These are phyloP conservation scores for Abscondita cerata DNA, from an alignment of 2,888 invertebrate species.

Conservation along the genomic window DNA sequence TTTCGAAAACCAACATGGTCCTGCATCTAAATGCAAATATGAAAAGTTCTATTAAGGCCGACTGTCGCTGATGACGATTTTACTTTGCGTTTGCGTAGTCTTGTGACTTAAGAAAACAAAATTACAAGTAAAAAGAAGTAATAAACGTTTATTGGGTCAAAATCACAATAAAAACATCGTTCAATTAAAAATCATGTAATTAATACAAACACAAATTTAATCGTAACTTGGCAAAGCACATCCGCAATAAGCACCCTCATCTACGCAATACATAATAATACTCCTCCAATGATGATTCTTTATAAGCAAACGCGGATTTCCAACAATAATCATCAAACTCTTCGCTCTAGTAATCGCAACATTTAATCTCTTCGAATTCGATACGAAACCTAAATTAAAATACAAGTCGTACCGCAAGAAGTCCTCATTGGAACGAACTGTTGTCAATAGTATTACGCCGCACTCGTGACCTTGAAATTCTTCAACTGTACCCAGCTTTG, in stretches of 20 bases:
- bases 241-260: slow-evolving; percentile 72
- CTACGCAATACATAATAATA: slow-evolving; percentile 68
- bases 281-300: slow-evolving; percentile 73
- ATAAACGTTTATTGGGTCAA: no score
- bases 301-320: slow-evolving; percentile 77
- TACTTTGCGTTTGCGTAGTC: no score
- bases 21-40: no score
- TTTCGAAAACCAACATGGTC: no score
- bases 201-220: no score
- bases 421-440: slow-evolving; percentile 64
- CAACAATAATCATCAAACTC: slow-evolving; percentile 79
- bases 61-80: no score
- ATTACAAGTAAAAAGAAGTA: no score
- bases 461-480: slow-evolving; percentile 88
- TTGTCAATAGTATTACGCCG: slow-evolving; percentile 75
- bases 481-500: slow-evolving; percentile 82
- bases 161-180: no score
- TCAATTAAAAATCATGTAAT: no score
- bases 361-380: slow-evolving; percentile 81
- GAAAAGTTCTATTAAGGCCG: no score
- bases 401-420: slow-evolving; percentile 59
- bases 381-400: slow-evolving; percentile 74
- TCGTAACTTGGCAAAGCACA: slow-evolving; percentile 69
- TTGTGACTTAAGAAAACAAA: no score
- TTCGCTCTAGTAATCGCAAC: slow-evolving; percentile 88